phyloP scores from a whole-genome alignment of 35 echinoderm and acorn worm genomes.

The Apostichopus californicus region DNA sequence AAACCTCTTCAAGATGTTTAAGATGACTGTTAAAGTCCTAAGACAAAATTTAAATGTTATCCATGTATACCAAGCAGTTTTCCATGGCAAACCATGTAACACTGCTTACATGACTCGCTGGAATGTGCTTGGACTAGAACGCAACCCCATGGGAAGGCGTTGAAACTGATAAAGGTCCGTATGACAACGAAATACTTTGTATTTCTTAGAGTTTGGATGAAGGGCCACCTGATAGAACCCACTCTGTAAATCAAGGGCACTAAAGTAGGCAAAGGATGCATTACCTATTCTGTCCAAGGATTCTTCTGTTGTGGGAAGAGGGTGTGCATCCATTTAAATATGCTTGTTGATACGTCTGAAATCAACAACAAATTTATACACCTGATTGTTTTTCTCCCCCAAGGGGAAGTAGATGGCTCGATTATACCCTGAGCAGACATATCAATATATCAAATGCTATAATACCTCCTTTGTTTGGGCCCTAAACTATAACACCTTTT shows the following conservation, averaged over 20 bases:
- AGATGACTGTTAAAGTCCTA: background rate
- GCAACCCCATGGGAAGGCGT: constrained; percentile 29
- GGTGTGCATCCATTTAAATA: constrained; percentile 15
- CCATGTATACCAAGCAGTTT: constrained; percentile 39
- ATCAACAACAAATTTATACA: constrained; percentile 28
- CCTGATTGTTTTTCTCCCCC: background rate
- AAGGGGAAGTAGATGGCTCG: constrained; percentile 27
- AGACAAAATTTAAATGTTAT: constrained; percentile 16
- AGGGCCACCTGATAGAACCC: constrained; percentile 51
- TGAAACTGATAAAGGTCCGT: constrained; percentile 22
- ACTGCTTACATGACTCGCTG: constrained; percentile 45
- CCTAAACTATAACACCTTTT: constrained; percentile 7
- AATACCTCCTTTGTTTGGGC: constrained; percentile 3
- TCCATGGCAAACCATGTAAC: constrained; percentile 27
- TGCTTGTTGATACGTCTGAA: constrained; percentile 25
- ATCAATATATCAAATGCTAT: constrained; percentile 27
- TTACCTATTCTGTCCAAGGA: constrained; percentile 24
- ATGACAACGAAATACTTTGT: constrained; percentile 35
- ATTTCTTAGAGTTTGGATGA: background rate
- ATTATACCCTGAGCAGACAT: constrained; percentile 24
- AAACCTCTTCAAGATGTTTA: constrained; percentile 9
- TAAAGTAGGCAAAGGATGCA: background rate
- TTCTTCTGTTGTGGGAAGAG: constrained; percentile 15
- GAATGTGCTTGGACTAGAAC: constrained; percentile 15
- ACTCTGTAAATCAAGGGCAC: constrained; percentile 52